phyloP scores from a whole-genome alignment of 2,113 vertebrate genomes.

The Melanocharis versteri region DNA sequence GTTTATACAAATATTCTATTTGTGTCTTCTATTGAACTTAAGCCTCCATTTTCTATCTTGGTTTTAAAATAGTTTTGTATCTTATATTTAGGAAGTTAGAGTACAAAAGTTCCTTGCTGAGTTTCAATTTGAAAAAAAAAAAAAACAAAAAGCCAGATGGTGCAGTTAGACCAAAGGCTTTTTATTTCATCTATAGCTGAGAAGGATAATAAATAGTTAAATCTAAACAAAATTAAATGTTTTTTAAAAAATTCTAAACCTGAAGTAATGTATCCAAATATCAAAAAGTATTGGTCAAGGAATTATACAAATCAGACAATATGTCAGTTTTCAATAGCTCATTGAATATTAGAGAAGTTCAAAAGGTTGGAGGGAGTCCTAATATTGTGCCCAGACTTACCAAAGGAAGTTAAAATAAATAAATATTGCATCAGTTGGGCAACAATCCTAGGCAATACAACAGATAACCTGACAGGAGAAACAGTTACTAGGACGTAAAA shows the following conservation, averaged over 20 bases:
- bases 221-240: not conserved
- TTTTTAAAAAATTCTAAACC: rapidly evolving
- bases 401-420: not conserved
- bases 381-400: not conserved
- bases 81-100: not conserved
- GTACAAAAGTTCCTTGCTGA: not conserved
- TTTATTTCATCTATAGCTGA: not conserved
- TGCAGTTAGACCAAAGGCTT: not conserved
- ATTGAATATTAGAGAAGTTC: not conserved
- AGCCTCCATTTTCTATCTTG: not conserved
- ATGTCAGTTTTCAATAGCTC: not conserved
- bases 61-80: not conserved
- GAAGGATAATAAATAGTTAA: not conserved
- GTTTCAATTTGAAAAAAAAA: not conserved
- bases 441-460: not conserved
- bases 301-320: not conserved
- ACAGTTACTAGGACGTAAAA: not conserved
- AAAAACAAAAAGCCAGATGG: not conserved
- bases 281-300: not conserved
- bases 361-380: not conserved
- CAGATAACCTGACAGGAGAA: not conserved
- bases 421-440: not conserved
- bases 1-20: not conserved
- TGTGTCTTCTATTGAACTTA: not conserved
- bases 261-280: not conserved